phyloP scores from a whole-genome alignment of 2,888 invertebrate species.

The Nezara viridula region DNA sequence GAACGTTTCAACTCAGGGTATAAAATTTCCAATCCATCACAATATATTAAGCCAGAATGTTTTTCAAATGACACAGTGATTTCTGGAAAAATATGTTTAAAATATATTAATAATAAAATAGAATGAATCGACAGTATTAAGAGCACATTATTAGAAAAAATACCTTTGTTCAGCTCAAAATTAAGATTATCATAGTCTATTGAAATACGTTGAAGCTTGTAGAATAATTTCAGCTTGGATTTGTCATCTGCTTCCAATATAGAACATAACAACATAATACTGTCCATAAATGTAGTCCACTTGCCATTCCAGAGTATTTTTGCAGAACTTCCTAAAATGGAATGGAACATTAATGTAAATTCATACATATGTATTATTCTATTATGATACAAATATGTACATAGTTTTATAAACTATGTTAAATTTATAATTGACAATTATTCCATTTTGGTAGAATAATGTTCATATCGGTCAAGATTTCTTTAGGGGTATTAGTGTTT shows the following conservation, averaged over 20 bases:
- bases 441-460: too few relatives aligned
- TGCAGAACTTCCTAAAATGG: slow-evolving; percentile 47
- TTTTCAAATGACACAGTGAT: slow-evolving; percentile 55
- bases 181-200: background rate
- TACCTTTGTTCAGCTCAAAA: background rate
- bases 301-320: slow-evolving; percentile 56
- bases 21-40: slow-evolving; percentile 44
- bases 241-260: background rate
- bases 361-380: too few relatives aligned
- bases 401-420: too few relatives aligned
- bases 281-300: slow-evolving; percentile 51
- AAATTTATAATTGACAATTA: too few relatives aligned
- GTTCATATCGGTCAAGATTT: too few relatives aligned
- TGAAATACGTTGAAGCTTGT: background rate
- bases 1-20: background rate
- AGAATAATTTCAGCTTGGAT: background rate
- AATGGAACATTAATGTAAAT: background rate
- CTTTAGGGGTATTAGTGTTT: background rate
- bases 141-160: background rate
- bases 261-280: slow-evolving; percentile 43
- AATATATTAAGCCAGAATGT: slow-evolving; percentile 33
- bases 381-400: too few relatives aligned
- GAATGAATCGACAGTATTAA: background rate
- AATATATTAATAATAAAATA: background rate
- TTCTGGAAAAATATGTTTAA: background rate